Base-by-base conservation (phyloP, 1,140 invertebrate species). In the Nasonia giraulti region DNA sequence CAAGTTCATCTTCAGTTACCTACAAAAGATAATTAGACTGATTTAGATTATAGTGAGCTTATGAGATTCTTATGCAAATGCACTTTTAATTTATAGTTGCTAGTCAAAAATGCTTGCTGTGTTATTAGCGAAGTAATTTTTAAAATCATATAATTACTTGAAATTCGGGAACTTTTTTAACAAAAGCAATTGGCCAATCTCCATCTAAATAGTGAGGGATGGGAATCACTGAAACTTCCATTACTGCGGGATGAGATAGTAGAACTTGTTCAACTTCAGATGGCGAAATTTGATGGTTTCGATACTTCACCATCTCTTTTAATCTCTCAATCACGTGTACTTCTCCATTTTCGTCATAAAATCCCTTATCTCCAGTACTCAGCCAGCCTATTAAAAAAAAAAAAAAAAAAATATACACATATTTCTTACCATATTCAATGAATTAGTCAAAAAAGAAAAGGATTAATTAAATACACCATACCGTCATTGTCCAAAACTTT, bases 251-350 rank as follows among this genome's bases (percentile, higher is more conserved):
- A 88, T 95, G 94, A 8, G 89, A 90, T 7, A 93, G 85, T 44
- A 96, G 89, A 3, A 95, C 6, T 76, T 91, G 90, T 89, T 96
- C 95, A 14, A 96, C 90, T 88, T 95, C 94, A 0, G 93, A 92
- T 3, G 96, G 95, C 0, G 94, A 88, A 4, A 94, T 93, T 85
- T 95, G 94, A 68, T 93, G 87, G 44, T 93, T 94, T 91, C 93
- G 94, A 33, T 94, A 94, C 87, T 96, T 96, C 66, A 95, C 94
- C 7, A 95, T 86, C 85, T 95, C 95, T 83, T 95, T 95, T 12
- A 95, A 55, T 79, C 95, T 89, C 62, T 95, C 95, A 0, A 93
- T 86, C 66, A 95, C 89, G 33, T 89, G 94, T 23, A 95, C 85
- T 37, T 91, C 92, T 2, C 91, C 93, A 1, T 93, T 86, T 5